Conservation (phyloP, 2,888 invertebrate genomes). For the Aphelenchoides bicaudatus region DNA sequence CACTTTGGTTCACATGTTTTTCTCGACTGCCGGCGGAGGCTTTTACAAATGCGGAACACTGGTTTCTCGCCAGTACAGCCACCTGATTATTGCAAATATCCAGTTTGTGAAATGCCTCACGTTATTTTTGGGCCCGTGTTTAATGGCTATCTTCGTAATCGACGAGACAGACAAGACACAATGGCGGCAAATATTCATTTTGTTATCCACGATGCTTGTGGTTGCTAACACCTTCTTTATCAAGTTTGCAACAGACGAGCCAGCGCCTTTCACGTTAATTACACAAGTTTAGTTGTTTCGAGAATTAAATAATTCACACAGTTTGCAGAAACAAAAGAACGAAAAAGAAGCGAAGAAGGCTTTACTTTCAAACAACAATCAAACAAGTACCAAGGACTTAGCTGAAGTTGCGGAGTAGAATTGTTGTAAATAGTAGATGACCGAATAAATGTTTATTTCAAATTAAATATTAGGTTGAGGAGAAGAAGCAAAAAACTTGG, state of each 20-base stretch:
- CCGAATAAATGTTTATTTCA: too few species aligned
- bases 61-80: slow-evolving; percentile 23
- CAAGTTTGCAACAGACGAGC: slow-evolving; percentile 50
- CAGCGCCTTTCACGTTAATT: slow-evolving; percentile 47
- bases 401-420: too few species aligned
- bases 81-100: slow-evolving; percentile 47
- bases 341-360: too few species aligned
- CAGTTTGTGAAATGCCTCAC: slow-evolving; percentile 54
- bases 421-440: too few species aligned
- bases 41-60: slow-evolving; percentile 36
- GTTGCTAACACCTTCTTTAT: slow-evolving; percentile 47
- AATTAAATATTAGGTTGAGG: too few species aligned
- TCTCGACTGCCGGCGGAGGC: slow-evolving; percentile 31
- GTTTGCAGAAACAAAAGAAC: too few species aligned
- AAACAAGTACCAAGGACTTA: too few species aligned
- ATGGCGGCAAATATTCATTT: slow-evolving; percentile 27
- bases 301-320: too few species aligned
- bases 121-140: slow-evolving; percentile 45
- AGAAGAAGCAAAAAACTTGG: too few species aligned
- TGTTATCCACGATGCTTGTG: slow-evolving; percentile 16
- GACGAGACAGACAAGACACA: slow-evolving; percentile 33
- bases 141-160: slow-evolving; percentile 39
- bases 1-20: slow-evolving; percentile 28
- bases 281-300: too few species aligned
- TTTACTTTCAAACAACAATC: too few species aligned